phyloP scores from a whole-genome alignment of 2,888 invertebrate species.

The Carterocephalus palaemon region DNA sequence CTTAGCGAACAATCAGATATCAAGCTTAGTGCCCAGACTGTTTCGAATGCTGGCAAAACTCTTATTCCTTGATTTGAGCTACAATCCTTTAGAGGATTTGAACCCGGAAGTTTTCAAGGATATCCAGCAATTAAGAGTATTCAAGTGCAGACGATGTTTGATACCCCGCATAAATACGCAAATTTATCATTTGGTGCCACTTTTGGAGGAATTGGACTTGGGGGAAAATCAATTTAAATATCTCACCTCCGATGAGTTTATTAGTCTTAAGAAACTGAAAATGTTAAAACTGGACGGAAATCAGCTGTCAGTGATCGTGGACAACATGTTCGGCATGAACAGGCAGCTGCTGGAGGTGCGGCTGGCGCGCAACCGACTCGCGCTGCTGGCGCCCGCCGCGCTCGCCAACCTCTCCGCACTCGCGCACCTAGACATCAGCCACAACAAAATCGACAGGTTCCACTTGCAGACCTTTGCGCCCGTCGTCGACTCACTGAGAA shows the following conservation, averaged over 20 bases:
- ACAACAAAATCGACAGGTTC: conserved; percentile 85
- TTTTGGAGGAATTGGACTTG: conserved; percentile 85
- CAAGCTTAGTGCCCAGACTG: conserved; percentile 83
- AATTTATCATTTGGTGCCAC: conserved; percentile 86
- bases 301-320: conserved; percentile 85
- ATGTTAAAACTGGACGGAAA: conserved; percentile 86
- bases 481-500: conserved; percentile 80
- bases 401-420: conserved; percentile 85
- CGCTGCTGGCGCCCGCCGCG: conserved; percentile 85
- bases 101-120: conserved; percentile 89
- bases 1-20: conserved; percentile 83
- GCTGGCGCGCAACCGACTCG: conserved; percentile 85
- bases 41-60: conserved; percentile 87
- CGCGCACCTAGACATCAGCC: conserved; percentile 84
- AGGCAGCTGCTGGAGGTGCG: conserved; percentile 75
- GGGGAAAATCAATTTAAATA: conserved; percentile 88
- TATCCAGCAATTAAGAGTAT: conserved; percentile 83
- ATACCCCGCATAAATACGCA: conserved; percentile 87
- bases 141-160: conserved; percentile 86
- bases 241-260: conserved; percentile 84
- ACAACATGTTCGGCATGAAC: conserved; percentile 82
- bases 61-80: conserved; percentile 84
- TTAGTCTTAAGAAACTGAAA: conserved; percentile 82
- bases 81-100: conserved; percentile 85
- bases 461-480: conserved; percentile 81